Percentiles rank a stretch among this genome's conserved stretches.
phyloP scores from a whole-genome alignment of 2,888 invertebrate species.

The Heliconius charithonia region DNA sequence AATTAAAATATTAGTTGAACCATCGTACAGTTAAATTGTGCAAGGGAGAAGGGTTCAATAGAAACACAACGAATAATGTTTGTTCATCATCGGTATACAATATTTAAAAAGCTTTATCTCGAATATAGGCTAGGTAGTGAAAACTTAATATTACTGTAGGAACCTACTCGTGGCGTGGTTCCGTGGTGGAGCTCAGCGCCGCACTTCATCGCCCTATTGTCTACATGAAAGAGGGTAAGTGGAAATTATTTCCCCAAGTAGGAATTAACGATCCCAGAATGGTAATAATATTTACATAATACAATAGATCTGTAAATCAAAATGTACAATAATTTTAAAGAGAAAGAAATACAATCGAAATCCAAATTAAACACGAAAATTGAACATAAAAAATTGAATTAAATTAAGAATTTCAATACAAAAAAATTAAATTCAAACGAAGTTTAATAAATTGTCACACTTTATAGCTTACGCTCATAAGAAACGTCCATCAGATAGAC shows the following conservation, averaged over 20 bases:
- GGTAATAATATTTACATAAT: neutral
- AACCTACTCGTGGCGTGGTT: neutral
- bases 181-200: neutral
- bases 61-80: too few species aligned
- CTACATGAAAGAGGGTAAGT: neutral
- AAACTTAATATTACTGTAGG: too few species aligned
- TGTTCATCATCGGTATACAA: too few species aligned
- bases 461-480: conserved; percentile 45
- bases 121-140: too few species aligned
- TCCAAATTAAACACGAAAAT: too few species aligned
- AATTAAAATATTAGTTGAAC: neutral
- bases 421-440: conserved; percentile 17
- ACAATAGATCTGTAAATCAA: neutral
- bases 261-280: neutral
- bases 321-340: too few species aligned
- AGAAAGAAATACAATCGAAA: too few species aligned
- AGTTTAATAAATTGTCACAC: conserved; percentile 36
- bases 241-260: neutral
- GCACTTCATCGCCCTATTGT: neutral
- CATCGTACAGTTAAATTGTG: neutral
- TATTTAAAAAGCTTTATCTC: too few species aligned
- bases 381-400: neutral
- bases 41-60: too few species aligned
- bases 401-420: conserved; percentile 1
- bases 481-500: conserved; percentile 43